Evolutionary conservation across 1,140 invertebrate species (phyloP).

Genomic region (Drosophila simulans): DNA sequence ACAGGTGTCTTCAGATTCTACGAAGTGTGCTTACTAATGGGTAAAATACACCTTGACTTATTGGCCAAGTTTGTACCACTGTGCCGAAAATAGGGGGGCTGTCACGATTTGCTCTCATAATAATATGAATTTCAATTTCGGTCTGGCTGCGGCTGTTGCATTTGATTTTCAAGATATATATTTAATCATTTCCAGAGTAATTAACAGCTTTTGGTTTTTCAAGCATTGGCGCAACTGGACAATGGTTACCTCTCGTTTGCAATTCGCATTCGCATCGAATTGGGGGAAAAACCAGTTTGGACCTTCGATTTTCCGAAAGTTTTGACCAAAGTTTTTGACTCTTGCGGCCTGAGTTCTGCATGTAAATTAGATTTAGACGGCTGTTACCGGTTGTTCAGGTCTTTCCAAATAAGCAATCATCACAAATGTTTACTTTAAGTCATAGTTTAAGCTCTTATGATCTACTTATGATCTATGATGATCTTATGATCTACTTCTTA

Average conservation of each 20-base stretch:
- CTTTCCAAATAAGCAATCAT: background rate
- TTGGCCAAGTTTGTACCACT: background rate
- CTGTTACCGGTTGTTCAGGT: slow-evolving; percentile 1
- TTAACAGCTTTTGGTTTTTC: slow-evolving; percentile 54
- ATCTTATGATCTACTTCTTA: too few relatives aligned
- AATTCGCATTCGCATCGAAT: slow-evolving; percentile 1
- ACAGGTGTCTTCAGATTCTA: background rate
- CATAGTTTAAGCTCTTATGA: too few relatives aligned
- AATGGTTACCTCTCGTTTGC: slow-evolving; percentile 34
- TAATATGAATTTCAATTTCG: slow-evolving; percentile 34
- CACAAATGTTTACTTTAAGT: too few relatives aligned
- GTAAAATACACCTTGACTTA: too few relatives aligned
- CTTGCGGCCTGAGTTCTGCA: slow-evolving; percentile 7
- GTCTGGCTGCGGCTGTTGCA: slow-evolving; percentile 11
- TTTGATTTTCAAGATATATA: slow-evolving; percentile 59
- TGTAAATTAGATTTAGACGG: slow-evolving; percentile 2
- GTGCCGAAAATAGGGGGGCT: slow-evolving; percentile 11
- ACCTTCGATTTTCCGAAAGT: slow-evolving; percentile 20
- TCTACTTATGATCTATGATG: too few relatives aligned
- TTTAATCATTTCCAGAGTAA: slow-evolving; percentile 72
- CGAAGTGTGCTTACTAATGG: background rate
- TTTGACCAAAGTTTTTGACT: slow-evolving; percentile 15
- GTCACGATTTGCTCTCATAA: slow-evolving; percentile 49
- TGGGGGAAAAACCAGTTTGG: slow-evolving; percentile 19
- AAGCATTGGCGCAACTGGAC: slow-evolving; percentile 27